phyloP scores from a whole-genome alignment of 2,113 vertebrate species.

The Salvelinus namaycush region DNA sequence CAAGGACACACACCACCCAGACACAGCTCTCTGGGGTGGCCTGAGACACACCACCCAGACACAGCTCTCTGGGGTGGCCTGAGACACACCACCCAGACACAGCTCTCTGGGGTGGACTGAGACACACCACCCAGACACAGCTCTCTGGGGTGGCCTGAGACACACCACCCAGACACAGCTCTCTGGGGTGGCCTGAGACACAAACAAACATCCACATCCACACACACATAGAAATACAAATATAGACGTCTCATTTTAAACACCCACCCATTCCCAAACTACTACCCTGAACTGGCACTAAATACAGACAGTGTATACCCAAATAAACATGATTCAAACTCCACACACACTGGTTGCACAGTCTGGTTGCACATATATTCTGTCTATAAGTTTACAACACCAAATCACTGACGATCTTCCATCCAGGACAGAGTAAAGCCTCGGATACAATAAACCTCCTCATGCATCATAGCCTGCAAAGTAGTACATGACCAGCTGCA shows the following conservation, averaged over 20 bases:
- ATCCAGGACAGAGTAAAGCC: slow-evolving; percentile 53
- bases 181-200: not conserved
- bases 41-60: not conserved
- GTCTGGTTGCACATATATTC: not conserved
- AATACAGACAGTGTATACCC: not conserved
- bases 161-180: too few species aligned
- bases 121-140: too few species aligned
- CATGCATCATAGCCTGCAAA: slow-evolving; percentile 41
- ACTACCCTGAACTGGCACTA: slow-evolving; percentile 1
- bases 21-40: not conserved
- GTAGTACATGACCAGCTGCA: not conserved
- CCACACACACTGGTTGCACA: not conserved
- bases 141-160: too few species aligned
- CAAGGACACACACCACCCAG: too few species aligned
- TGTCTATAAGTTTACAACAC: not conserved
- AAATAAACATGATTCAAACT: slow-evolving; percentile 4
- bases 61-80: too few species aligned
- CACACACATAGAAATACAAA: slow-evolving; percentile 10
- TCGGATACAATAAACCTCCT: slow-evolving; percentile 60
- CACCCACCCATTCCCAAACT: not conserved
- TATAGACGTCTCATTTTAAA: slow-evolving; percentile 1
- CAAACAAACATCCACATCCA: slow-evolving; percentile 11
- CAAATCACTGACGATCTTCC: slow-evolving; percentile 3
- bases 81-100: too few species aligned
- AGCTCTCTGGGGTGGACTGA: too few species aligned